Base-by-base conservation (phyloP, 2,888 invertebrate genomes). In the Ennomos quercinarius region DNA sequence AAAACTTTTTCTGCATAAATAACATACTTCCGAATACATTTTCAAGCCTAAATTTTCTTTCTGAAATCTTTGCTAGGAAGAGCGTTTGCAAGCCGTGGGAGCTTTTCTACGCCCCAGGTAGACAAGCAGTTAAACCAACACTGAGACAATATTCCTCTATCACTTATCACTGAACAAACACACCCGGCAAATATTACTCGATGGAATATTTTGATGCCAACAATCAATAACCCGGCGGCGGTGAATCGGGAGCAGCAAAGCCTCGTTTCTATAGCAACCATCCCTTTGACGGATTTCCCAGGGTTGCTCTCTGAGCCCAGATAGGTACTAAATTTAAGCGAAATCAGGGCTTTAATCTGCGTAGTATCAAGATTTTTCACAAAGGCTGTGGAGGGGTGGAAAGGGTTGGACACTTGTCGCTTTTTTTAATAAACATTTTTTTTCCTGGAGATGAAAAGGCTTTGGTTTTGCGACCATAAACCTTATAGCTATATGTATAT, bases 261-360 rank as follows among this genome's bases (percentile, higher is more conserved):
- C 51, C 37, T 47, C 60, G 88, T 88, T 86, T 61, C 84, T 80
- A 88, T 89, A 77, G 84, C 83, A 83, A 90, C 90, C 73, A 84
- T 78, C 88, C 87, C 86, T 86, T 84, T 80, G 70, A 71, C 67
- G 72, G 71, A 71, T 68, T 69, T 70, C 62, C 73, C 74, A 70
- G 68, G 71, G 65, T 50, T 67, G 58, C 64, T 48, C 59, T 63
- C 66, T 27, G 61, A 67, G 70, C 66, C 62, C 67, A 65, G 58
- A 50, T 56, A 55, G 52, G 48, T 63, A 58, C 76, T 76, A 77
- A 81, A 83, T 85, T 76, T 75, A 74, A 77, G 75, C 73, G 71
- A 71, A 72, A 76, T 77, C 65, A 65, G 64, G 66, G 66, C 66
- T 71, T 66, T 68, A 66, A 70, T 68, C 63, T 57, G 63, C 46